These are phyloP conservation scores for Trachelus tabidus DNA, from an alignment of 2,888 invertebrate genomes.

Conservation along the genomic window DNA sequence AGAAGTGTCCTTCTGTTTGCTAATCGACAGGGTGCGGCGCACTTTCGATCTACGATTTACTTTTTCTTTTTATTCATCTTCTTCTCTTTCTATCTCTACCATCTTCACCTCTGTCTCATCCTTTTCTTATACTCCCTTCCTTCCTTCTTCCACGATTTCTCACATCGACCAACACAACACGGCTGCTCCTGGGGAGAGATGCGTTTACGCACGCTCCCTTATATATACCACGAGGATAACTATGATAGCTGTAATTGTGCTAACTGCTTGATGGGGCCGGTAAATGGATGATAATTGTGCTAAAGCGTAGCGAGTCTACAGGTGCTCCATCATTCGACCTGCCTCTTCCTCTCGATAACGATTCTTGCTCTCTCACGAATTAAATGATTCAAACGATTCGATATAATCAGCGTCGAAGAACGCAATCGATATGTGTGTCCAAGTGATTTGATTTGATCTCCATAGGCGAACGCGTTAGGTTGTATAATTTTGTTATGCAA, in stretches of 20 bases:
- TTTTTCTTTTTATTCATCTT: conserved; percentile 18
- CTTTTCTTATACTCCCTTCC: conserved; percentile 14
- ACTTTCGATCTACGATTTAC: not conserved
- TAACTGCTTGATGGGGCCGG: conserved; percentile 60
- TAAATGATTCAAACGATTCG: not conserved
- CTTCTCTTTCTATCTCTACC: conserved; percentile 1
- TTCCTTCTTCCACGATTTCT: conserved; percentile 13
- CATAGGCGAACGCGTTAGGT: not conserved
- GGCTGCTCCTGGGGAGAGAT: not conserved
- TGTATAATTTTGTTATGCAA: too few species aligned
- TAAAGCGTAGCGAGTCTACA: conserved; percentile 27
- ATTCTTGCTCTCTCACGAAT: not conserved
- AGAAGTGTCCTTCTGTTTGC: not conserved
- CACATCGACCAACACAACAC: not conserved
- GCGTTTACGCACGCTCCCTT: not conserved
- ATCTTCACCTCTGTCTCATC: conserved; percentile 18
- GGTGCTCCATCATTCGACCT: conserved; percentile 30
- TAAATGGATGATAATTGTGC: conserved; percentile 63
- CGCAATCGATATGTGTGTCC: not conserved
- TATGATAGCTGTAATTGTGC: conserved; percentile 61
- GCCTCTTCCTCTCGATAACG: not conserved
- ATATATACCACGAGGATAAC: conserved; percentile 41
- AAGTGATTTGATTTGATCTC: not conserved
- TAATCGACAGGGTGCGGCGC: not conserved
- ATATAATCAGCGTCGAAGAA: not conserved